Base-by-base conservation (phyloP, 2,113 vertebrate genomes). In the Eurystomus gularis region DNA sequence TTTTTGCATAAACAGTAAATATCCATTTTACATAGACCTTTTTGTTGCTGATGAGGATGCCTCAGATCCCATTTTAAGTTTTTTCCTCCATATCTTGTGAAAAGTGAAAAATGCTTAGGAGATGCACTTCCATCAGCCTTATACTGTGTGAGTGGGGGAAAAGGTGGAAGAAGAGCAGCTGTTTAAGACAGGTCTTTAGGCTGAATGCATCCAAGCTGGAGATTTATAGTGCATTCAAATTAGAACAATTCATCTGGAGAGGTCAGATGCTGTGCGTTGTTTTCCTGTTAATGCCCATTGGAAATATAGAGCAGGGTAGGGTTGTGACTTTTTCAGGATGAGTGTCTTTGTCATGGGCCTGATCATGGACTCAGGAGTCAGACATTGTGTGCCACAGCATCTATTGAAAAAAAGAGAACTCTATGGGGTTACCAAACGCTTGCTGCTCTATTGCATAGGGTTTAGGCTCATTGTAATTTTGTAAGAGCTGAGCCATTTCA, bases 301-400 rank as follows among this genome's bases (percentile, higher is more conserved):
- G 51, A 77, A 75, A 61, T 17, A 24, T 0, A 18, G 33, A 69
- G 54, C 29, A 81, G 42, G 73, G 46, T 24, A 40, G 55, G 73
- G n/a, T 6, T 68, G 69, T 78, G 87, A 40, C 31, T n/a, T 54
- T 33, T 57, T 58, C 40, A 48, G 40, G 44, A 35, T 28, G 37
- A 26, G 7, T 71, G 21, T n/a, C 31, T 48, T 57, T 79, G 66
- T 78, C 44, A n/a, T 58, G 72, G 72, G 52, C 29, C 62, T 71
- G 70, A 26, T 35, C 28, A 70, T 80, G 52, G 31, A 5, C 39
- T 51, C 42, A 17, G 28, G 25, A 18, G 42, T 76, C 39, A 60
- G 61, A 28, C 2, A 1, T 2, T 48, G 17, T 2, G 4, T 17
- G 33, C 35, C 39, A 26, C 0, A 1, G 6, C 21, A 31, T 39